These are phyloP conservation scores for Tetranychus urticae DNA, from an alignment of 1,140 invertebrate genomes.

Conservation along the genomic window DNA sequence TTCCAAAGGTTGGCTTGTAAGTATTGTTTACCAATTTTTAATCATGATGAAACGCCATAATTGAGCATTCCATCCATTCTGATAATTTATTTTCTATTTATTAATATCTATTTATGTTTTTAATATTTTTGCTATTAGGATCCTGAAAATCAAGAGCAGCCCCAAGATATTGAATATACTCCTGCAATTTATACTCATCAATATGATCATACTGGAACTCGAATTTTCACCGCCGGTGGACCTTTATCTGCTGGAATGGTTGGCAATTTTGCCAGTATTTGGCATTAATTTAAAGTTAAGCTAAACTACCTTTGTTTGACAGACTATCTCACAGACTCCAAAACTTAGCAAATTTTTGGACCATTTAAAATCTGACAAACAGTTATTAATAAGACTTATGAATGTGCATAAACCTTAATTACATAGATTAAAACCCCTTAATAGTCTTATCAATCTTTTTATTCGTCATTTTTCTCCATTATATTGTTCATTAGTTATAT, in stretches of 20 bases:
- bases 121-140: too few species aligned
- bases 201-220: constrained; percentile 68
- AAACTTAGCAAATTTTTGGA: too few species aligned
- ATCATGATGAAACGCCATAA: not conserved
- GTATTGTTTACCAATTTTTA: not conserved
- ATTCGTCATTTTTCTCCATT: too few species aligned
- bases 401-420: too few species aligned
- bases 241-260: constrained; percentile 65
- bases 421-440: too few species aligned
- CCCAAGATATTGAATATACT: constrained; percentile 36
- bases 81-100: not conserved
- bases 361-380: too few species aligned
- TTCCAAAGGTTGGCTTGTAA: constrained; percentile 44
- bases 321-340: too few species aligned
- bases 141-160: not conserved
- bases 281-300: constrained; percentile 27
- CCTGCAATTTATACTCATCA: constrained; percentile 89
- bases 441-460: too few species aligned
- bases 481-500: too few species aligned
- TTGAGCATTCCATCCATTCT: not conserved
- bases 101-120: not conserved
- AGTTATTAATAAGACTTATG: too few species aligned
- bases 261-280: constrained; percentile 55
- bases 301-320: too few species aligned
- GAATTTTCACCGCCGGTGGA: constrained; percentile 77